A percentile compares a stretch with the other conserved stretches of the same genome.
phyloP scores from a whole-genome alignment of 2,113 vertebrate species.

The Gnathonemus echidnorhynchus region DNA sequence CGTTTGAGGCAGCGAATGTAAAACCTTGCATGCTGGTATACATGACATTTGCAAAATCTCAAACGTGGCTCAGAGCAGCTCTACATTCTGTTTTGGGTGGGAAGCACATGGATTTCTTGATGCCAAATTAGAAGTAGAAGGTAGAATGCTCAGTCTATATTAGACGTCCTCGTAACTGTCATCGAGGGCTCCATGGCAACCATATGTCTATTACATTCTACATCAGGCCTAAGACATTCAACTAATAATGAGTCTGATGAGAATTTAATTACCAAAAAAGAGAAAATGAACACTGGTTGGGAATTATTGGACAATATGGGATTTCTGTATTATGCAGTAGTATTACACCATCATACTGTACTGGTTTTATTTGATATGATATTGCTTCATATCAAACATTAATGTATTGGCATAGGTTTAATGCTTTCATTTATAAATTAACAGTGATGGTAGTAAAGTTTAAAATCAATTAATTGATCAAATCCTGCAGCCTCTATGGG shows the following conservation, averaged over 20 bases:
- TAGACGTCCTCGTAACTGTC: not conserved
- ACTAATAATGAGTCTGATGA: not conserved
- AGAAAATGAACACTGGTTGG: not conserved
- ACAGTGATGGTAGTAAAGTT: not conserved
- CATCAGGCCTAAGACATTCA: not conserved
- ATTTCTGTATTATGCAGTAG: not conserved
- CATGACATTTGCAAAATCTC: not conserved
- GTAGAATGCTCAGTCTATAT: not conserved
- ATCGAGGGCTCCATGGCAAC: not conserved
- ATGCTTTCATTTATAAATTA: not conserved
- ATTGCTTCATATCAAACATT: not conserved
- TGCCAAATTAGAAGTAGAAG: not conserved
- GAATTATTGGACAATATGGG: not conserved
- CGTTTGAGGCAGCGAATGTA: not conserved
- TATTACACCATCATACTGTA: not conserved
- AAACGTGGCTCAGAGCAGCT: not conserved
- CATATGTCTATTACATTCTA: not conserved
- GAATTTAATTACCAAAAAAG: not conserved
- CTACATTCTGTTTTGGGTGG: not conserved
- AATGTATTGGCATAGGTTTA: not conserved
- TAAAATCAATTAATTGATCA: not conserved
- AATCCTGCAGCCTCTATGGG: not conserved
- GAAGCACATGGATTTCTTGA: not conserved
- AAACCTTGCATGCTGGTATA: not conserved
- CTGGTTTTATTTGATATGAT: not conserved